phyloP scores from a whole-genome alignment of 2,797 vertebrate genomes.

The Pangasius sanitwongsei region DNA sequence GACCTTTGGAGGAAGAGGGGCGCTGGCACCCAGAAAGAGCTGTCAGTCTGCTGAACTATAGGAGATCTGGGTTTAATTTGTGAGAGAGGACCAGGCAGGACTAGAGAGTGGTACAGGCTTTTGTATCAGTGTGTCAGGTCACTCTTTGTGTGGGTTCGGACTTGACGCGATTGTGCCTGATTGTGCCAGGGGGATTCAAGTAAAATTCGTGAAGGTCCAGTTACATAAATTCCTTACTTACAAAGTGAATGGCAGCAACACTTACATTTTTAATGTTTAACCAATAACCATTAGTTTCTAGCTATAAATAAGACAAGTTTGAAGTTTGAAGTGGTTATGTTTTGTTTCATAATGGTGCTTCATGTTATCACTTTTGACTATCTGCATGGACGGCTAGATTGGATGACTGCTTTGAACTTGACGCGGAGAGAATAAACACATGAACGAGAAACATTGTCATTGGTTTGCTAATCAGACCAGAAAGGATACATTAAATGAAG shows the following conservation, averaged over 20 bases:
- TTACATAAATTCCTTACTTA: not conserved
- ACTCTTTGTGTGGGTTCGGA: slow-evolving; percentile 17
- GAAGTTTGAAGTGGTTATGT: not conserved
- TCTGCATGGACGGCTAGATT: not conserved
- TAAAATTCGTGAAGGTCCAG: not conserved
- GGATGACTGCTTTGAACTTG: not conserved
- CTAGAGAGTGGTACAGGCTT: slow-evolving; percentile 59
- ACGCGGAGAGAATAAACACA: not conserved
- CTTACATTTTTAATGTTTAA: not conserved
- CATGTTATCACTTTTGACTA: not conserved
- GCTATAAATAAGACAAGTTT: not conserved
- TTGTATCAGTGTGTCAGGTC: slow-evolving; percentile 58
- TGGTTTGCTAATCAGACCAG: not conserved
- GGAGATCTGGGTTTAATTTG: slow-evolving; percentile 78
- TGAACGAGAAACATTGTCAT: not conserved
- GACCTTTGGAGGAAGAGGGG: slow-evolving; percentile 70
- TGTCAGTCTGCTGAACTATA: slow-evolving; percentile 73
- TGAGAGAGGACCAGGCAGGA: slow-evolving; percentile 67
- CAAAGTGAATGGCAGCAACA: not conserved
- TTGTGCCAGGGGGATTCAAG: not conserved
- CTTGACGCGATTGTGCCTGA: slow-evolving; percentile 11
- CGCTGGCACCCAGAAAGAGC: slow-evolving; percentile 73
- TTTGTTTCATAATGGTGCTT: not conserved
- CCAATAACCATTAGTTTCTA: not conserved
- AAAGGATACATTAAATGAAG: not conserved